phyloP scores from a whole-genome alignment of 2,888 invertebrate genomes.

The Rhimphoctona megacephalus region DNA sequence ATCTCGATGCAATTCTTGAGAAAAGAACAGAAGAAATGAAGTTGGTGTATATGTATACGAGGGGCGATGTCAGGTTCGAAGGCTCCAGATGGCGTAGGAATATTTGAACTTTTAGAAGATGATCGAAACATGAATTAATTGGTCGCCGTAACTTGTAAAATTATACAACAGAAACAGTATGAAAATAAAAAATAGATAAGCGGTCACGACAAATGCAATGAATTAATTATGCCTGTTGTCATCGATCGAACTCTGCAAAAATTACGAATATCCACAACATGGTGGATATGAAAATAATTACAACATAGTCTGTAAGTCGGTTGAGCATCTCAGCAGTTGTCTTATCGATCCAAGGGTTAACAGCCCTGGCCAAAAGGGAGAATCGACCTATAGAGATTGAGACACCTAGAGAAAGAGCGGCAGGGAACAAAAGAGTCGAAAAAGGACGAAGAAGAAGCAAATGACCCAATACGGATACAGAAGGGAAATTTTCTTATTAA shows the following conservation, averaged over 20 bases:
- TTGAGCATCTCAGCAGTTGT: slow-evolving; percentile 6
- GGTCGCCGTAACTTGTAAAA: neutral
- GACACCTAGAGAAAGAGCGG: slow-evolving; percentile 4
- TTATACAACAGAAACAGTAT: neutral
- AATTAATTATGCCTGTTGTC: slow-evolving; percentile 3
- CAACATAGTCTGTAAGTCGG: slow-evolving; percentile 33
- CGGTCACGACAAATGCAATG: no score
- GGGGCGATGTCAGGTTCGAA: neutral
- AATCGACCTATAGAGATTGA: slow-evolving; percentile 42
- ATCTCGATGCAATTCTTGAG: neutral
- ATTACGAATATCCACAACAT: slow-evolving; percentile 13
- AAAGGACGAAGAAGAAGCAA: neutral
- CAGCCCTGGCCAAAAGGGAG: slow-evolving; percentile 55
- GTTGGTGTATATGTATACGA: slow-evolving; percentile 2
- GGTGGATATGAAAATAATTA: neutral
- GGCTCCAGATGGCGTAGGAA: neutral
- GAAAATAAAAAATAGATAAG: no score
- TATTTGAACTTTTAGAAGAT: neutral
- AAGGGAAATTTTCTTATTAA: neutral
- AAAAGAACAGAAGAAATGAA: neutral
- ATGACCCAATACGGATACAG: neutral
- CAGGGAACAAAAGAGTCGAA: neutral
- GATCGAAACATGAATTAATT: neutral
- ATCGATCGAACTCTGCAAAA: slow-evolving; percentile 26
- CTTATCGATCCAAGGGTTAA: slow-evolving; percentile 65